Base-by-base conservation (phyloP, 2,113 vertebrate genomes). In the Paramormyrops kingsleyae region DNA sequence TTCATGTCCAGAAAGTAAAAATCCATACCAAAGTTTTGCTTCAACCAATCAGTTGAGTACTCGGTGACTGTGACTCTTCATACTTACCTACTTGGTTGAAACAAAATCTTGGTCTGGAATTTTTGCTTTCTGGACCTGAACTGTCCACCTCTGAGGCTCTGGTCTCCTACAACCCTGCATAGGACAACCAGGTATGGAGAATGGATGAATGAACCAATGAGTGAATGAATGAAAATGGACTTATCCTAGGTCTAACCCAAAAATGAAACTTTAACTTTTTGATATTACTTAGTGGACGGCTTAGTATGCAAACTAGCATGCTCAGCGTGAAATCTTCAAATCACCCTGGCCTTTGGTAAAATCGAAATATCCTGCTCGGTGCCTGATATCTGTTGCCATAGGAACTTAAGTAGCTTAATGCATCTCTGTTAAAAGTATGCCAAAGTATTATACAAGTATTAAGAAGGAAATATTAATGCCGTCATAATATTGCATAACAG, bases 341-440 rank as follows among this genome's bases (percentile, higher is more conserved):
- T 47, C 39, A 47, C 44, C 44, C 39, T 47, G 44, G 42, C 19
- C 44, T 19, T 35, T 42, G 70, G 70, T 17, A 84, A 84, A 47
- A 77, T 87, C 35, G 59, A 27, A 88, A 66, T n/a, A 4, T 13
- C 87, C 35, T 62, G 35, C 52, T 66, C 46, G 3, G 49, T 88
- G 56, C 35, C 13, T 59, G 87, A 46, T 88, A 53, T 62, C 53
- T 88, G 87, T 88, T 66, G 53, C 56, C 56, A 62, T 46, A 88
- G 56, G 53, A 62, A 46, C 52, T 62, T 31, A 42, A 88, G 87
- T 24, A 62, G 8, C 31, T 88, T 66, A 59, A 21, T n/a, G 13
- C 35, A 62, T 88, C 27, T 62, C 56, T 19, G 9, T 42, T 59
- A 62, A 88, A 88, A 66, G 39, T 88, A 39, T 35, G 59, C 17